These are phyloP conservation scores for Plagodis dolabraria DNA, from an alignment of 2,888 invertebrate species.

Conservation along the genomic window DNA sequence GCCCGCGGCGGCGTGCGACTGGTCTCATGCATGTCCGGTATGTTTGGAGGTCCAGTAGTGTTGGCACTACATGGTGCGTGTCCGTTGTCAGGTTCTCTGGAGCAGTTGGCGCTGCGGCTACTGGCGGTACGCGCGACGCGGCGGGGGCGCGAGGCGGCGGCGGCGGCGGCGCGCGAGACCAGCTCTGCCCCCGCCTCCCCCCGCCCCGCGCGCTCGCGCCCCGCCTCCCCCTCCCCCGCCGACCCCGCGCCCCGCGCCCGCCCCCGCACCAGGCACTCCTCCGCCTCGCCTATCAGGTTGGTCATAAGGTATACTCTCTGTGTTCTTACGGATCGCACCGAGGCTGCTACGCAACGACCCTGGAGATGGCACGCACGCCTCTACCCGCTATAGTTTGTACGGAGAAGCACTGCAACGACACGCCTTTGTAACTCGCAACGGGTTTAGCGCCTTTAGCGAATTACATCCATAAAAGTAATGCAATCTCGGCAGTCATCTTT, in stretches of 20 bases:
- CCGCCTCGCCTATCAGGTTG: conserved; percentile 90
- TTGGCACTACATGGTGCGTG: not conserved
- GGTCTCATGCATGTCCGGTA: not conserved
- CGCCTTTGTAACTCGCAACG: too few relatives aligned
- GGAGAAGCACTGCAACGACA: too few relatives aligned
- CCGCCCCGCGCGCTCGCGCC: conserved; percentile 90
- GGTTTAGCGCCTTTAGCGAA: too few relatives aligned
- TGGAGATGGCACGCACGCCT: not conserved
- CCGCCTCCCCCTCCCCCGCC: conserved; percentile 90
- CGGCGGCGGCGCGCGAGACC: conserved; percentile 53
- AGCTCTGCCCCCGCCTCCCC: conserved; percentile 82
- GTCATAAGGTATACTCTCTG: conserved; percentile 25
- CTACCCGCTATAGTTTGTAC: too few relatives aligned
- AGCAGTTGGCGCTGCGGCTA: conserved; percentile 73
- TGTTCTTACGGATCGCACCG: conserved; percentile 5
- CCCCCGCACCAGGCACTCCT: conserved; percentile 87
- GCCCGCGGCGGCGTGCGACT: too few relatives aligned
- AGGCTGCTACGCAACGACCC: conserved; percentile 1
- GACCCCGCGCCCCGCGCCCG: conserved; percentile 81
- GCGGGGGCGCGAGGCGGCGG: conserved; percentile 31
- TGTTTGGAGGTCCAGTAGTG: not conserved
- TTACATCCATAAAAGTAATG: too few relatives aligned
- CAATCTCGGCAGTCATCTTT: too few relatives aligned
- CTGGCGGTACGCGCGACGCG: conserved; percentile 62
- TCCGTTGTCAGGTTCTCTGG: conserved; percentile 65